Conservation (phyloP, 2,797 vertebrate genomes). For the Mastacembelus armatus region DNA sequence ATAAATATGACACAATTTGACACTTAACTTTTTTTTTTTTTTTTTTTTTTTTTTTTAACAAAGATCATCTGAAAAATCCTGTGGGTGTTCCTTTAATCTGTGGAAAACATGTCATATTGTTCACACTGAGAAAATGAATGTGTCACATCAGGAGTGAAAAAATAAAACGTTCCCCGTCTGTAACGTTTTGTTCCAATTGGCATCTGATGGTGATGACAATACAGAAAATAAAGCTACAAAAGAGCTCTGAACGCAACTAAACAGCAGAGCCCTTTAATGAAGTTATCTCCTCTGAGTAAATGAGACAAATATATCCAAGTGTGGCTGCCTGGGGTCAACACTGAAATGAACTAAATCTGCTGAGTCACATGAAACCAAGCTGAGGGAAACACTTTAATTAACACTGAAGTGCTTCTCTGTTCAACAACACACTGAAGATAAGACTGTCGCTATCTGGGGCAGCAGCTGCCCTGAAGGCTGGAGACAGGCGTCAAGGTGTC, state of each 20-base stretch:
- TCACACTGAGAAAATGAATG: no score
- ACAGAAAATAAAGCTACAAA: not conserved
- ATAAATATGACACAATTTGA: no score
- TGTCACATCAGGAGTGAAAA: not conserved
- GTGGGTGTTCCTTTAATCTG: no score
- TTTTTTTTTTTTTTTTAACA: no score
- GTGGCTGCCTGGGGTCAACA: constrained; percentile 21
- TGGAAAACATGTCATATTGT: no score
- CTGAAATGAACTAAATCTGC: constrained; percentile 16
- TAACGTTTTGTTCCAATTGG: constrained; percentile 6
- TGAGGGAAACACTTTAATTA: constrained; percentile 53
- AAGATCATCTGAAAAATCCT: no score
- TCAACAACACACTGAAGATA: constrained; percentile 19
- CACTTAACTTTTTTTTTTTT: no score
- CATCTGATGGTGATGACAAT: not conserved
- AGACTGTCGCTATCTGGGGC: constrained; percentile 38
- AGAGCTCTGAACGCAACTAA: not conserved
- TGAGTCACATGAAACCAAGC: constrained; percentile 32
- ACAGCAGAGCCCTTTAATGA: not conserved
- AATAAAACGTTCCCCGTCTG: not conserved
- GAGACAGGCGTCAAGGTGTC: not conserved
- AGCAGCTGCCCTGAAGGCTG: constrained; percentile 35
- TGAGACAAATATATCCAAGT: constrained; percentile 1
- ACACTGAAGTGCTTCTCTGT: constrained; percentile 17
- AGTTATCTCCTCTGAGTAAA: constrained; percentile 13